Conservation (phyloP, 2,113 vertebrate genomes). For the Pungitius pungitius region DNA sequence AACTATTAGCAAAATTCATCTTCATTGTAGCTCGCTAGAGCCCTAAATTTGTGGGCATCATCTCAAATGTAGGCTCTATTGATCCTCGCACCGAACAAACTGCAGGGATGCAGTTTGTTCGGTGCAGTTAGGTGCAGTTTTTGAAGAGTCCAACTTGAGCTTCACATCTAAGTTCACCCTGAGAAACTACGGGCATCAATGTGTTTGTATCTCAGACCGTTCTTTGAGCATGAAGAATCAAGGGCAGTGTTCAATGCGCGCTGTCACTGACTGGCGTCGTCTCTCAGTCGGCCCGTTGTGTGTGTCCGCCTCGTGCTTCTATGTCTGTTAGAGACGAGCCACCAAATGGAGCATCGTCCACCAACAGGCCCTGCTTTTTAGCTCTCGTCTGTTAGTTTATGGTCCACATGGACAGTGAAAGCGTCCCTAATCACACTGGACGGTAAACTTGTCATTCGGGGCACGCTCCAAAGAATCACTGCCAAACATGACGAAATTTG, state of each 20-base stretch:
- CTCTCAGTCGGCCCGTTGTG: not conserved
- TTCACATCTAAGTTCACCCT: too few species aligned
- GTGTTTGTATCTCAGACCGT: too few species aligned
- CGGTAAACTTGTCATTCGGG: not conserved
- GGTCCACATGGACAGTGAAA: not conserved
- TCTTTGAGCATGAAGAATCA: not conserved
- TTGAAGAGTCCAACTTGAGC: too few species aligned
- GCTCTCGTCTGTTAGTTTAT: not conserved
- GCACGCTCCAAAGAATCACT: not conserved
- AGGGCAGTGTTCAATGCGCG: not conserved
- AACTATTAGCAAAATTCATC: too few species aligned
- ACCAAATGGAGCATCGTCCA: not conserved
- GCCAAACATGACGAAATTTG: not conserved
- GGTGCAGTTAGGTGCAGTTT: too few species aligned
- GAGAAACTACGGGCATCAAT: too few species aligned
- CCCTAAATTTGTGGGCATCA: too few species aligned
- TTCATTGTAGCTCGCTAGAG: too few species aligned
- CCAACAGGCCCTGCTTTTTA: slow-evolving; percentile 1
- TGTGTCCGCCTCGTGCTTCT: slow-evolving; percentile 1
- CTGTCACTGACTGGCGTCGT: slow-evolving; percentile 7
- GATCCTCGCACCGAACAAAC: too few species aligned
- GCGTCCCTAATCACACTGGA: not conserved
- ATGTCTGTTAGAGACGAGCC: slow-evolving; percentile 29
- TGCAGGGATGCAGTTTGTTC: too few species aligned
- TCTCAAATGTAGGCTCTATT: too few species aligned